Percentiles rank a stretch among this genome's conserved stretches.
phyloP scores from a whole-genome alignment of 2,888 invertebrate species.

The Napeogenes inachia region DNA sequence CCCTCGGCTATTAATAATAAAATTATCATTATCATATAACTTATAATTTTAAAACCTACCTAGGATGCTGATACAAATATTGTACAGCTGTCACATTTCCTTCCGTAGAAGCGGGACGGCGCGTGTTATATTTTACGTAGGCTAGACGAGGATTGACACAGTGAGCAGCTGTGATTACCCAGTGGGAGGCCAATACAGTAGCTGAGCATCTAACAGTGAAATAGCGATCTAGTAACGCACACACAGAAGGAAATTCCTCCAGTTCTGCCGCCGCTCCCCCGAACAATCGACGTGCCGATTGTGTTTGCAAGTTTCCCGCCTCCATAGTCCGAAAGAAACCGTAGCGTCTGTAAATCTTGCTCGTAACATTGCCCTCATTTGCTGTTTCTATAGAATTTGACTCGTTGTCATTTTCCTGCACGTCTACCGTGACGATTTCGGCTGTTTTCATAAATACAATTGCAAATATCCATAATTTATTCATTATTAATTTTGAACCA shows the following conservation, averaged over 20 bases:
- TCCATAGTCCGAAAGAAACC: conserved; percentile 43
- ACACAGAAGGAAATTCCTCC: conserved; percentile 42
- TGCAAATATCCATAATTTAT: background rate
- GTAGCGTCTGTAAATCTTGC: conserved; percentile 29
- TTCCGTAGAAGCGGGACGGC: conserved; percentile 36
- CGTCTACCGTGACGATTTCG: background rate
- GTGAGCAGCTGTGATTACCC: conserved; percentile 67
- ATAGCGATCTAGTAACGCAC: conserved; percentile 56
- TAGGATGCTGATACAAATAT: conserved; percentile 56
- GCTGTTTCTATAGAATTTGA: background rate
- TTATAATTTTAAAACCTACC: conserved; percentile 35
- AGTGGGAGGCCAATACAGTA: conserved; percentile 49
- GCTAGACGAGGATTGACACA: conserved; percentile 50
- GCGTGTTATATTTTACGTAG: conserved; percentile 57
- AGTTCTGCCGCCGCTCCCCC: conserved; percentile 46
- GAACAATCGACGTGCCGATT: conserved; percentile 51
- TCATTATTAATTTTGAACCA: background rate
- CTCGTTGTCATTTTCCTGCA: background rate
- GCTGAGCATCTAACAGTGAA: conserved; percentile 54
- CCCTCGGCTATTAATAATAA: no score
- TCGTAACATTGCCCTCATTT: conserved; percentile 1
- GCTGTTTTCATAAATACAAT: background rate
- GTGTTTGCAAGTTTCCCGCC: conserved; percentile 12
- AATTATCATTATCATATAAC: background rate
- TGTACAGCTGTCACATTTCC: conserved; percentile 45